Evolutionary conservation across 2,113 vertebrate species (phyloP).

Genomic region (Mesitornis unicolor): DNA sequence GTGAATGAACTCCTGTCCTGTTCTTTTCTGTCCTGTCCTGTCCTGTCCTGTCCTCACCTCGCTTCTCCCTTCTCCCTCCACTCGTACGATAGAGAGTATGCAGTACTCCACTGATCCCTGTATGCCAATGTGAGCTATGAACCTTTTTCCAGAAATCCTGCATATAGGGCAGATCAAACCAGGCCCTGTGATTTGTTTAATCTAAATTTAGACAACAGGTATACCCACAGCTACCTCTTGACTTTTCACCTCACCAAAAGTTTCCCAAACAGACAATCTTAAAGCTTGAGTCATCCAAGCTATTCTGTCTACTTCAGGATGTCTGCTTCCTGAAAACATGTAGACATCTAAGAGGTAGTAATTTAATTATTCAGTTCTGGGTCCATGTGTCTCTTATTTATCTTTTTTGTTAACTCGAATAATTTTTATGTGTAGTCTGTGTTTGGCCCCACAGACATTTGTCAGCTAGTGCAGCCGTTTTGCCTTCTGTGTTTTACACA

Average conservation of each 20-base stretch:
- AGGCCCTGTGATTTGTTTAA: neutral
- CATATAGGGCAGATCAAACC: neutral
- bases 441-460: neutral
- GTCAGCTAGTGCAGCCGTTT: neutral
- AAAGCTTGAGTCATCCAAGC: neutral
- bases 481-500: neutral
- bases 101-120: neutral
- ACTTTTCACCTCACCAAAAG: neutral
- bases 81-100: rapidly evolving
- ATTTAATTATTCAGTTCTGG: neutral
- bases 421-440: neutral
- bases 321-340: neutral
- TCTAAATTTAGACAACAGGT: neutral
- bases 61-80: neutral
- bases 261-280: neutral
- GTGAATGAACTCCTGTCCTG: neutral
- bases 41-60: neutral
- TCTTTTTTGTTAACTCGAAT: neutral
- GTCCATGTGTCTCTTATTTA: neutral
- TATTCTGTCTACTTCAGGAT: neutral
- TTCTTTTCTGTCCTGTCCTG: neutral
- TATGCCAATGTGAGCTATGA: neutral
- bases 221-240: neutral
- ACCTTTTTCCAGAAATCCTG: neutral
- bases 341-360: neutral